phyloP scores from a whole-genome alignment of 2,113 vertebrate genomes.

The Euleptes europaea region DNA sequence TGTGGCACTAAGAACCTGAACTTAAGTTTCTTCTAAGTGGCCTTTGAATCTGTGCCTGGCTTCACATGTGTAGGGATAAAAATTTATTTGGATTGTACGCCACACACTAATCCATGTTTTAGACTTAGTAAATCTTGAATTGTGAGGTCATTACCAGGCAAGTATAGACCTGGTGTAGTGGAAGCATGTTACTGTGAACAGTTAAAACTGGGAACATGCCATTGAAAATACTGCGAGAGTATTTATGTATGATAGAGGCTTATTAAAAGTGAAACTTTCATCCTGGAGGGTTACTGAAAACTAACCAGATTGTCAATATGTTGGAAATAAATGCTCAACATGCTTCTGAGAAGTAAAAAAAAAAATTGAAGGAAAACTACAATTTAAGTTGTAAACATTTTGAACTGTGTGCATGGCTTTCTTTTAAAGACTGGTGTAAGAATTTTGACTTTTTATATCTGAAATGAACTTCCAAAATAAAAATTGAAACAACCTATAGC shows the following conservation, averaged over 20 bases:
- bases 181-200: constrained; percentile 4
- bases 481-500: constrained; percentile 65
- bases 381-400: constrained; percentile 70
- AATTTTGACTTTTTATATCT: constrained; percentile 83
- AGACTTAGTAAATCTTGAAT: not conserved
- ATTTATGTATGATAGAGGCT: constrained; percentile 41
- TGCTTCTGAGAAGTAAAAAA: constrained; percentile 52
- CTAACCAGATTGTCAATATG: constrained; percentile 20
- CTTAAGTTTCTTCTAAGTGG: not conserved
- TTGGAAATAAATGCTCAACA: constrained; percentile 28
- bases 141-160: not conserved
- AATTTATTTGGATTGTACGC: not conserved
- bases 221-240: not conserved
- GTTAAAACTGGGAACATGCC: not conserved
- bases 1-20: not conserved
- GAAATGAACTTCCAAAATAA: constrained; percentile 75
- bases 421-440: constrained; percentile 76
- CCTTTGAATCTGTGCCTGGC: not conserved
- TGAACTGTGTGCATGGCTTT: constrained; percentile 76
- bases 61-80: not conserved
- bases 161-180: not conserved
- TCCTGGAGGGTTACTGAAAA: constrained; percentile 51
- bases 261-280: constrained; percentile 30
- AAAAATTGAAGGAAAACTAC: constrained; percentile 21
- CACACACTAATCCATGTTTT: not conserved